These are phyloP conservation scores for Scarus forsteni DNA, from an alignment of 2,797 vertebrate species.

Conservation along the genomic window DNA sequence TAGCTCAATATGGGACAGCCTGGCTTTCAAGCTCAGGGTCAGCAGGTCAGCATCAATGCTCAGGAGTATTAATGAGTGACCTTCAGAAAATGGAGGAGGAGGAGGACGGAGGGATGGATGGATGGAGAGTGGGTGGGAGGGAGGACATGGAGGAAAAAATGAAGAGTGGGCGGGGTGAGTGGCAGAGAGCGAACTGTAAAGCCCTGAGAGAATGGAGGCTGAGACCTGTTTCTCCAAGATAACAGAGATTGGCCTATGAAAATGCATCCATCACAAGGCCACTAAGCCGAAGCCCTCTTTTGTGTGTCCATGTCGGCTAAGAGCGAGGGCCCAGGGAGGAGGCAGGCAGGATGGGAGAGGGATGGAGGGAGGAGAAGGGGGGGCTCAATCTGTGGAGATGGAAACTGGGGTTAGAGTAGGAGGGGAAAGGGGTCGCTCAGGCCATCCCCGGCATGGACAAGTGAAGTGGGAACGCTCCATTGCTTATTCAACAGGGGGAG, in stretches of 20 bases:
- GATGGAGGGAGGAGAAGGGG: neutral
- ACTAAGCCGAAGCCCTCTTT: slow-evolving; percentile 84
- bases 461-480: slow-evolving; percentile 74
- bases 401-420: slow-evolving; percentile 63
- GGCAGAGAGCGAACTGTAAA: slow-evolving; percentile 79
- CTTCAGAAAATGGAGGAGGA: slow-evolving; percentile 80
- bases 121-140: slow-evolving; percentile 52
- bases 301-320: slow-evolving; percentile 78
- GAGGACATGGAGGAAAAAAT: slow-evolving; percentile 52
- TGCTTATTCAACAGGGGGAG: slow-evolving; percentile 86
- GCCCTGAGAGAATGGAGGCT: slow-evolving; percentile 83
- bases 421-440: slow-evolving; percentile 50
- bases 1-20: slow-evolving; percentile 72
- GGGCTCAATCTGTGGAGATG: slow-evolving; percentile 75
- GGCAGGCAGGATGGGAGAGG: neutral
- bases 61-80: slow-evolving; percentile 87
- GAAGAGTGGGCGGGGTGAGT: slow-evolving; percentile 61
- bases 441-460: slow-evolving; percentile 67
- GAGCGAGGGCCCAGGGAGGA: slow-evolving; percentile 50
- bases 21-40: slow-evolving; percentile 81
- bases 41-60: slow-evolving; percentile 82
- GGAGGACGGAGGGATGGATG: slow-evolving; percentile 56
- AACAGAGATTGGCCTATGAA: slow-evolving; percentile 86
- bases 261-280: slow-evolving; percentile 88
- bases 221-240: slow-evolving; percentile 87